Evolutionary conservation across 1,140 invertebrate genomes (phyloP), one percentile per base, ranked within the genome.

Genomic region (Heliconius melpomene): DNA sequence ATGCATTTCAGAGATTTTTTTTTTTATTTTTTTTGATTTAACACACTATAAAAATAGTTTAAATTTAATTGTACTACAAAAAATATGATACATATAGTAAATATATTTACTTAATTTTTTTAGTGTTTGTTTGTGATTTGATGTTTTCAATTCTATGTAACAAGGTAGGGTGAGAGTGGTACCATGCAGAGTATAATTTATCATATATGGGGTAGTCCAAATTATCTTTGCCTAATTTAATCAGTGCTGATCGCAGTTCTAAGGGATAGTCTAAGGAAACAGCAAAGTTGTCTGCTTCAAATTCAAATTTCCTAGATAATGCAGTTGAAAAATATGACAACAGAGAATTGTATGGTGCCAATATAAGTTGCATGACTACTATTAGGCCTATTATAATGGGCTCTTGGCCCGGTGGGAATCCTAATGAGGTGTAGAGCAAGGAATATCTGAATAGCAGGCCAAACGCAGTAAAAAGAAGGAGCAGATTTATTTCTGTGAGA

Each of bases 261-360:
- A 96, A 94, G 0, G 96, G 95, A 86, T 96, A 97, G 29, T 98
- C 97, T 71, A 99, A 93, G 40, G 95, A 95, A 72, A 97, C 97
- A 9, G 98, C 98, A 95, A 99, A 99, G 36, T 95, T 95, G 95
- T 99, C 99, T n/a, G 99, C 99, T 95, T 99, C 96, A 95, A 99
- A 99, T 95, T 99, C 99, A 92, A 97, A 99, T 83, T 95, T 96
- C 78, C 97, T 95, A 26, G 96, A 97, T 3, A 97, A 86, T 18
- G 96, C 95, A 23, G 96, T 97, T 91, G 96, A 94, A 66, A 96
- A 91, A 85, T 96, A 97, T 71, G 95, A 95, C n/a, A 98, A 92
- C 18, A 98, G 96, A 82, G 98, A 97, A 95, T 99, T 98, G 84
- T 99, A 98, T 7, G 99, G 98, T 52, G 98, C 97, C 87, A 99